A percentile compares a stretch with the other conserved stretches of the same genome.
phyloP scores from a whole-genome alignment of 1,140 invertebrate genomes.

The Nephila pilipes region DNA sequence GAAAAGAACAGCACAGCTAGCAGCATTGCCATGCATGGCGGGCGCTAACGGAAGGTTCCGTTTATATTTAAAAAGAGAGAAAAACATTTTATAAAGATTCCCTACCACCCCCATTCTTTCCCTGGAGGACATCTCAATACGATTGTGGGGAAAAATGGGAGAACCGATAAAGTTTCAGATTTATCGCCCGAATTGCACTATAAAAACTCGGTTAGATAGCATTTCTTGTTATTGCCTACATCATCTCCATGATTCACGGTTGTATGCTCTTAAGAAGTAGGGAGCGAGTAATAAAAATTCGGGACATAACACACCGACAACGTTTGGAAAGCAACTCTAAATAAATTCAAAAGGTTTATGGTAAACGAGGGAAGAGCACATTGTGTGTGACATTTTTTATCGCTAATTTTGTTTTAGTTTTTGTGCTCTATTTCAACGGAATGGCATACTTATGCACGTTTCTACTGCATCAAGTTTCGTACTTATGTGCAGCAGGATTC shows the following conservation, averaged over 20 bases:
- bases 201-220: conserved; percentile 54
- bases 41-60: neutral
- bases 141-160: neutral
- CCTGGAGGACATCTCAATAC: conserved; percentile 48
- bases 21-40: neutral
- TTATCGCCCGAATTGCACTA: conserved; percentile 60
- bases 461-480: neutral
- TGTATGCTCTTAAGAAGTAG: conserved; percentile 4
- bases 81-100: neutral
- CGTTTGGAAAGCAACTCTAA: neutral
- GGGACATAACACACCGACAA: neutral
- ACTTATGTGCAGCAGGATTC: neutral
- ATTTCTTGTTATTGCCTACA: conserved; percentile 47
- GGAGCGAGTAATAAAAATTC: conserved; percentile 29
- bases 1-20: neutral
- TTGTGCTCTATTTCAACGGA: neutral
- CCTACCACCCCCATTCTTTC: neutral
- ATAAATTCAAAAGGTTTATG: conserved; percentile 42
- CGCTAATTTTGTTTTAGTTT: neutral
- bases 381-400: conserved; percentile 14
- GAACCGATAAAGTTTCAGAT: conserved; percentile 59
- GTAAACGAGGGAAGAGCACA: neutral
- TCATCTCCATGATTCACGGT: conserved; percentile 29
- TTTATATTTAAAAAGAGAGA: neutral
- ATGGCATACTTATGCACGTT: conserved; percentile 16